Base-by-base conservation (phyloP, 2,113 vertebrate species). In the Megalops atlanticus region DNA sequence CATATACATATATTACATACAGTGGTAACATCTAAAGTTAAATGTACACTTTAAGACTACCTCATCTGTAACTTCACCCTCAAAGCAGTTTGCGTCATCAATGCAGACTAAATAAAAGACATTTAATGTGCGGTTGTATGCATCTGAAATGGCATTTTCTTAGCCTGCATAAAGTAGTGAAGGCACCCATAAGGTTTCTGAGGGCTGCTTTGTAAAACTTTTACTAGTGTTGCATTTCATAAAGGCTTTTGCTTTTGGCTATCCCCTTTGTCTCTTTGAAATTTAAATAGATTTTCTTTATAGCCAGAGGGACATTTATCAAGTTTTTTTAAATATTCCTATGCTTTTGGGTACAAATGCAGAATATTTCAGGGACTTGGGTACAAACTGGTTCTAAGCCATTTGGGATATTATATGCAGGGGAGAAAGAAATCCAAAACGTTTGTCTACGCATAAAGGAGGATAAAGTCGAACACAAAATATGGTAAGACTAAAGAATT, bases 401-500 rank as follows among this genome's bases (percentile, higher is more conserved):
- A 64, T 43, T 58, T 14, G 43, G 64, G 71, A 80, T 49, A 52
- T 81, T 80, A n/a, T 73, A 36, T 69, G 35, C 77, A 69, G 76
- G 73, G 82, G 83, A 54, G 84, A 82, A 79, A 54, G 69, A 41
- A 38, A 15, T 16, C 14, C 70, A 24, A 58, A 80, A 84, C 85
- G 88, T 88, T 83, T 82, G 82, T 74, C 80, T 84, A 85, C 87
- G 88, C 83, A 84, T 79, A 75, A 86, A 86, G 87, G 38, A 33
- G 47, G 74, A 76, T 47, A 27, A 35, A 52, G 16, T 76, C 79
- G 82, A 77, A 64, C 75, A 84, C 80, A 85, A 84, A 84, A 79
- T 74, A 77, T 80, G 31, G 76, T 86, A 80, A 88, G 87, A 85
- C 82, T 76, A 71, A 70, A 64, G 77, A 68, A 80, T 86, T 78